These are phyloP conservation scores for Myanophis thanlyinensis DNA, from an alignment of 2,113 vertebrate species.

Conservation along the genomic window DNA sequence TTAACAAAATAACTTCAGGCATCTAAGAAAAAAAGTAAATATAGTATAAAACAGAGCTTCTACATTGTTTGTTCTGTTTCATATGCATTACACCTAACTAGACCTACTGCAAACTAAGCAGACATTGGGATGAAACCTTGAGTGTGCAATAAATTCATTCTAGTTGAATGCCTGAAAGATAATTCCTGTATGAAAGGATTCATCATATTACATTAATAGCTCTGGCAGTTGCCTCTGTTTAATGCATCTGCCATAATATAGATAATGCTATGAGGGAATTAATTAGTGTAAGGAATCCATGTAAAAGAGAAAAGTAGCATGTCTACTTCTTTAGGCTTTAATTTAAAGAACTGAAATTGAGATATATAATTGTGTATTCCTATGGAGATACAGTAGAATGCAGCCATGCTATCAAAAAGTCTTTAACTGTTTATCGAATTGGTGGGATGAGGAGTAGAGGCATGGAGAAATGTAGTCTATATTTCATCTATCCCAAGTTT, in stretches of 20 bases:
- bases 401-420: not conserved
- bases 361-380: not conserved
- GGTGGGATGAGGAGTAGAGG: not conserved
- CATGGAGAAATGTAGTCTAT: not conserved
- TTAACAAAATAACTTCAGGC: not conserved
- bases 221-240: not conserved
- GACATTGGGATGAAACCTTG: not conserved
- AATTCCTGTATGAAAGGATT: slow-evolving; percentile 9
- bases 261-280: not conserved
- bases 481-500: not conserved
- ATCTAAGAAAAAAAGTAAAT: not conserved
- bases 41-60: not conserved
- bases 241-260: not conserved
- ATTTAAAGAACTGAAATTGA: not conserved
- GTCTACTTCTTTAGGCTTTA: not conserved
- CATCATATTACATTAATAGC: slow-evolving; percentile 3
- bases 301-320: not conserved
- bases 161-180: slow-evolving; percentile 2
- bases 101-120: not conserved
- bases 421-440: not conserved
- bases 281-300: not conserved
- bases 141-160: slow-evolving; percentile 1
- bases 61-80: not conserved
- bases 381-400: not conserved
- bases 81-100: not conserved